These are phyloP conservation scores for Hypomecis atomaria DNA, from an alignment of 2,888 invertebrate species.

Conservation along the genomic window DNA sequence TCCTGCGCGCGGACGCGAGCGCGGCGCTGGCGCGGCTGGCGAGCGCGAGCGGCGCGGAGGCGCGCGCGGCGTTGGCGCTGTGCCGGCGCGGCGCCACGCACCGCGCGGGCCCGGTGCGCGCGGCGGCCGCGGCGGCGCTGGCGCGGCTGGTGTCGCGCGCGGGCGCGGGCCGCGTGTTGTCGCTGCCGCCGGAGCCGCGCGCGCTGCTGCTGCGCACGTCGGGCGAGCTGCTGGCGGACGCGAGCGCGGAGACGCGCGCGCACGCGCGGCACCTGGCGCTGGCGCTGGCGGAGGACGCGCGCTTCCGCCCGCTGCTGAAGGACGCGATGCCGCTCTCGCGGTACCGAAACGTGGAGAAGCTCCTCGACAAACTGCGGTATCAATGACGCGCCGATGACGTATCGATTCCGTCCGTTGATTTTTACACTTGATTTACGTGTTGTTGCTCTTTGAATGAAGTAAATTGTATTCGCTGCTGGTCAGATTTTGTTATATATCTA, in stretches of 20 bases:
- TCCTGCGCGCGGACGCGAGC: slow-evolving; percentile 95
- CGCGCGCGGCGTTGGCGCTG: slow-evolving; percentile 87
- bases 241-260: slow-evolving; percentile 92
- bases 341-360: slow-evolving; percentile 93
- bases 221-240: slow-evolving; percentile 93
- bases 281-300: slow-evolving; percentile 88
- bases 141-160: slow-evolving; percentile 88
- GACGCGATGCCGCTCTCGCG: slow-evolving; percentile 92
- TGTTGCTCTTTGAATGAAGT: background rate
- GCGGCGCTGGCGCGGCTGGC: slow-evolving; percentile 93
- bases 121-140: slow-evolving; percentile 92
- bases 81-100: slow-evolving; percentile 90
- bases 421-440: slow-evolving; percentile 2
- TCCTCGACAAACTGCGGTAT: slow-evolving; percentile 85
- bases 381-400: slow-evolving; percentile 48
- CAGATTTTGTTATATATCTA: background rate
- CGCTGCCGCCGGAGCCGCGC: slow-evolving; percentile 90
- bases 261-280: slow-evolving; percentile 92
- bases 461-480: background rate
- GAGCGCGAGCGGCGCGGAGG: slow-evolving; percentile 87
- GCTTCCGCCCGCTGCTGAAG: slow-evolving; percentile 90
- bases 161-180: slow-evolving; percentile 89
- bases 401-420: slow-evolving; percentile 16
- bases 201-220: slow-evolving; percentile 92
- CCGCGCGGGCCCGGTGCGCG: slow-evolving; percentile 94